Percentiles rank a stretch among this genome's conserved stretches.
Conservation (phyloP, 2,113 vertebrate genomes). For the Pygoscelis adeliae region DNA sequence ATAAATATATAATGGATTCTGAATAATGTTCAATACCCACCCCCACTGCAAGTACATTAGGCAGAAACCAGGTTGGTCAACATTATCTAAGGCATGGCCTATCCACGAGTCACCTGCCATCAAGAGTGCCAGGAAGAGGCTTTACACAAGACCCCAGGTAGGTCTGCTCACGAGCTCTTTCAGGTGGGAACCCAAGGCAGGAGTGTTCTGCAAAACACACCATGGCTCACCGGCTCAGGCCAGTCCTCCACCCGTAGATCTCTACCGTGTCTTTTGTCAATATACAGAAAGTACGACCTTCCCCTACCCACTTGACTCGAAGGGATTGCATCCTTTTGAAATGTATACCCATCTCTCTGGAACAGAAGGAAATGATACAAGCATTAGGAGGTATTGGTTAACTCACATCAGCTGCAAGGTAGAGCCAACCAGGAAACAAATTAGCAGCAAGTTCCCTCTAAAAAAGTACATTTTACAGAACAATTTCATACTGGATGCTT, state of each 20-base stretch:
- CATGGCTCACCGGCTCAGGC: not conserved
- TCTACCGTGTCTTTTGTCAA: not conserved
- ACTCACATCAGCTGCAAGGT: not conserved
- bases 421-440: conserved; percentile 20
- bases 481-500: conserved; percentile 50
- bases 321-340: not conserved
- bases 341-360: not conserved
- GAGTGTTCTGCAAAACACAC: not conserved
- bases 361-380: not conserved
- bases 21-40: conserved; percentile 13
- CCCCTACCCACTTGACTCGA: not conserved
- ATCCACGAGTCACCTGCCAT: not conserved
- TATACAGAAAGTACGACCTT: not conserved
- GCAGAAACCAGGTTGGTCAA: conserved; percentile 1
- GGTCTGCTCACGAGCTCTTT: not conserved
- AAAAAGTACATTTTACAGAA: conserved; percentile 31
- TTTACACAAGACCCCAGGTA: not conserved
- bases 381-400: not conserved
- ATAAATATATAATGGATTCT: conserved; percentile 63
- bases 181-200: not conserved
- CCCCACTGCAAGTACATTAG: conserved; percentile 12
- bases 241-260: not conserved
- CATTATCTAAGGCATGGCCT: not conserved
- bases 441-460: not conserved
- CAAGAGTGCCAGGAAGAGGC: not conserved